Evolutionary conservation across 2,113 vertebrate species (phyloP).

Genomic region (Paramormyrops kingsleyae): DNA sequence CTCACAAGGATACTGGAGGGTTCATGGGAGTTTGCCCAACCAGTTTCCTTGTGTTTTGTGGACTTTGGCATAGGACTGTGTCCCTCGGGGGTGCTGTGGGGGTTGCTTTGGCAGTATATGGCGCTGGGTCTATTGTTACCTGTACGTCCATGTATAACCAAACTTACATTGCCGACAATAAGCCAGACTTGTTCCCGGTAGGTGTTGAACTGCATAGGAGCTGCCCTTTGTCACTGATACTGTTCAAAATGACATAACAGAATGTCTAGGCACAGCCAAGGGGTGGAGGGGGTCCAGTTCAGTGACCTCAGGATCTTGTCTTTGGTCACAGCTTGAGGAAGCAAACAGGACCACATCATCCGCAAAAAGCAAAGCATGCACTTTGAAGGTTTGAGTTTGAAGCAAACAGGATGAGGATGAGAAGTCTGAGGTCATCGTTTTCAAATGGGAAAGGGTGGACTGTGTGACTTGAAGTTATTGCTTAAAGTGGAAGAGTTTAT

Average conservation of each 20-base stretch:
- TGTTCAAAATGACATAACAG: neutral
- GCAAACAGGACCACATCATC: no score
- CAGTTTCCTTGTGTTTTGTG: neutral
- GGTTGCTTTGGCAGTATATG: neutral
- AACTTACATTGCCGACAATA: neutral
- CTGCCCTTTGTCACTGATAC: neutral
- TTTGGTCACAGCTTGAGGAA: neutral
- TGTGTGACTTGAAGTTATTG: neutral
- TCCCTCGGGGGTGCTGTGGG: neutral
- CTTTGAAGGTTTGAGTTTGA: neutral
- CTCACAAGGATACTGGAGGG: neutral
- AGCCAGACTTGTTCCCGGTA: neutral
- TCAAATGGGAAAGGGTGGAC: neutral
- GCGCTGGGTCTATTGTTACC: neutral
- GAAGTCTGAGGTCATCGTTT: neutral
- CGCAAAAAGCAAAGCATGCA: neutral
- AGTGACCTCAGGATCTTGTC: neutral
- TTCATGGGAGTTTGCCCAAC: neutral
- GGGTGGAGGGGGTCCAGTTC: neutral
- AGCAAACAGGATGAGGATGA: neutral
- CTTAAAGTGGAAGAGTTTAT: neutral
- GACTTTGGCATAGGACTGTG: neutral
- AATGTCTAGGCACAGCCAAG: neutral
- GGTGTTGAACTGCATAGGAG: neutral
- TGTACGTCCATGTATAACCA: neutral